phyloP scores from a whole-genome alignment of 2,888 invertebrate genomes.

The Eristalinus sepulchralis region DNA sequence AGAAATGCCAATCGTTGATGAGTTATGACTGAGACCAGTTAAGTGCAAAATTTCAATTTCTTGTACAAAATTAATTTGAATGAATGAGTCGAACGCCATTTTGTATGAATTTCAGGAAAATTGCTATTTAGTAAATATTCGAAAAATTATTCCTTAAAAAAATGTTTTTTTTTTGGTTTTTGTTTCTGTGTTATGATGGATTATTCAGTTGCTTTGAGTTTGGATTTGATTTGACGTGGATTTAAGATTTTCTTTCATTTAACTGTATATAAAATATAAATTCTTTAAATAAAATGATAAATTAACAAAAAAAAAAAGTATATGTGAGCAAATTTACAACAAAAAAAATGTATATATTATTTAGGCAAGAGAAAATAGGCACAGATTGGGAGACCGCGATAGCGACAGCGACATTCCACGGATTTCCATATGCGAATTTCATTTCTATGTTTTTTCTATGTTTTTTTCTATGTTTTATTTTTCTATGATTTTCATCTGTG shows the following conservation, averaged over 20 bases:
- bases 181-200: not conserved
- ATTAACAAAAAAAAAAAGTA: slow-evolving; percentile 22
- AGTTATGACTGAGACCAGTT: slow-evolving; percentile 39
- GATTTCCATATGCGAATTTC: slow-evolving; percentile 77
- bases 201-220: slow-evolving; percentile 20
- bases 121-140: not conserved
- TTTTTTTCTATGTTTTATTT: slow-evolving; percentile 47
- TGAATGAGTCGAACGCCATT: slow-evolving; percentile 49
- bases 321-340: not conserved
- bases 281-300: slow-evolving; percentile 3
- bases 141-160: not conserved
- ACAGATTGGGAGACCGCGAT: slow-evolving; percentile 82
- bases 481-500: slow-evolving; percentile 36
- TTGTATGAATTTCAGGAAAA: not conserved
- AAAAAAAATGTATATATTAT: slow-evolving; percentile 47
- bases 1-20: slow-evolving; percentile 43
- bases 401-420: slow-evolving; percentile 82
- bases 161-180: slow-evolving; percentile 24
- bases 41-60: slow-evolving; percentile 27
- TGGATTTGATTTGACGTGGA: slow-evolving; percentile 20
- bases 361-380: slow-evolving; percentile 76
- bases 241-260: not conserved
- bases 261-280: slow-evolving; percentile 3
- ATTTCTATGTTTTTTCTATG: slow-evolving; percentile 43
- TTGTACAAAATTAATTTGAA: slow-evolving; percentile 15